Conservation (phyloP, 2,888 invertebrate species). For the Chrysolina americana region DNA sequence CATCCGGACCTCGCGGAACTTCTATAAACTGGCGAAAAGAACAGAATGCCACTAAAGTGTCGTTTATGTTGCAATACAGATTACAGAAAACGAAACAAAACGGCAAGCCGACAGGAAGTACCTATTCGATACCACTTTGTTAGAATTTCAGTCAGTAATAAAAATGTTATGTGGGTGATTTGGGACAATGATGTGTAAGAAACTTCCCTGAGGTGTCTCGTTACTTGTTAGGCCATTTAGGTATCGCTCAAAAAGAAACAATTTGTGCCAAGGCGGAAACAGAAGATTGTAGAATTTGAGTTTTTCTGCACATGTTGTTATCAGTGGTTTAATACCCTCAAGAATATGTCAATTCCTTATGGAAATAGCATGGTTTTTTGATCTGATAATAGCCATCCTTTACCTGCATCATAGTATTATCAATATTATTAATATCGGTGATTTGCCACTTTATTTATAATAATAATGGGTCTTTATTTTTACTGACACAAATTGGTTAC, state of each 20-base stretch:
- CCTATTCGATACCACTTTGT: constrained; percentile 44
- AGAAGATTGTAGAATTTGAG: neutral
- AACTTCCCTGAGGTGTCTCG: constrained; percentile 30
- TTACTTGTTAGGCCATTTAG: constrained; percentile 29
- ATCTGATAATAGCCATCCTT: no score
- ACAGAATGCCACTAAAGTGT: constrained; percentile 45
- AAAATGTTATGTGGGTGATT: constrained; percentile 40
- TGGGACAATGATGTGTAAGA: constrained; percentile 30
- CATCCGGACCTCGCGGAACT: constrained; percentile 55
- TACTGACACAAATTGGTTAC: no score
- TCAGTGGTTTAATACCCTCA: no score
- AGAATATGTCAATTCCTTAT: no score
- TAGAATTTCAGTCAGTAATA: constrained; percentile 36
- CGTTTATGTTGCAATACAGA: constrained; percentile 37
- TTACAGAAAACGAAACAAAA: constrained; percentile 36
- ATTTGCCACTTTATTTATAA: no score
- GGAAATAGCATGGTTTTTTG: no score
- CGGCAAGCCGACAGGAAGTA: constrained; percentile 47
- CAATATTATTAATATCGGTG: no score
- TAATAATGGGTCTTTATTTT: no score
- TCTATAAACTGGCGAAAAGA: constrained; percentile 45
- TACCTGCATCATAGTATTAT: no score
- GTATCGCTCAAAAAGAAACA: neutral
- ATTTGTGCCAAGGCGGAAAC: neutral
- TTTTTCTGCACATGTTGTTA: no score